Conservation (phyloP, 2,797 vertebrate species). For the Chanos chanos region DNA sequence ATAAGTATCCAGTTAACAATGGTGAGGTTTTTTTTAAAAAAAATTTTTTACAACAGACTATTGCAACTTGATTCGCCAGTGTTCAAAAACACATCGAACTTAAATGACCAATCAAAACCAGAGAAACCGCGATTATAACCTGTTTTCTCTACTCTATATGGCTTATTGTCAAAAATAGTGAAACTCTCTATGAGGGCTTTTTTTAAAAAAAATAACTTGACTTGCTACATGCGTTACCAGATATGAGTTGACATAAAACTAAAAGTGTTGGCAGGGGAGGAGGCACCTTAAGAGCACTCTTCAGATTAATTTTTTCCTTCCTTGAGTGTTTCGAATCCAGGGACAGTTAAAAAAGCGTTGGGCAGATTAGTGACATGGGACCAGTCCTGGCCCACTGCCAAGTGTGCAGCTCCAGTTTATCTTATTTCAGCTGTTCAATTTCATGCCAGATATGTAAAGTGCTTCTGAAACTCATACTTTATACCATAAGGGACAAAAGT, state of each 20-base stretch:
- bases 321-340: conserved; percentile 33
- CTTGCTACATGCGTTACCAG: neutral
- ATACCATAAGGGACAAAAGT: conserved; percentile 26
- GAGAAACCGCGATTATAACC: no score
- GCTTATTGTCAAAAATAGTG: no score
- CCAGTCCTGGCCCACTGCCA: no score
- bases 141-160: no score
- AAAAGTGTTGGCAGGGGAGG: neutral
- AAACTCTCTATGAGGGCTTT: neutral
- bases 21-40: no score
- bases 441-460: conserved; percentile 58
- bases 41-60: no score
- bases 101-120: no score
- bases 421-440: conserved; percentile 57
- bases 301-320: conserved; percentile 26
- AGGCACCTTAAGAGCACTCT: conserved; percentile 17
- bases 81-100: no score
- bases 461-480: conserved; percentile 47
- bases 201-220: neutral
- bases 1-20: no score
- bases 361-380: conserved; percentile 44
- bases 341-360: conserved; percentile 1
- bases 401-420: no score
- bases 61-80: no score
- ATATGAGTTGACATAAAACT: conserved; percentile 12